Percentiles rank a stretch among this genome's conserved stretches.
phyloP scores from a whole-genome alignment of 2,888 invertebrate species.

The Pyralis farinalis region DNA sequence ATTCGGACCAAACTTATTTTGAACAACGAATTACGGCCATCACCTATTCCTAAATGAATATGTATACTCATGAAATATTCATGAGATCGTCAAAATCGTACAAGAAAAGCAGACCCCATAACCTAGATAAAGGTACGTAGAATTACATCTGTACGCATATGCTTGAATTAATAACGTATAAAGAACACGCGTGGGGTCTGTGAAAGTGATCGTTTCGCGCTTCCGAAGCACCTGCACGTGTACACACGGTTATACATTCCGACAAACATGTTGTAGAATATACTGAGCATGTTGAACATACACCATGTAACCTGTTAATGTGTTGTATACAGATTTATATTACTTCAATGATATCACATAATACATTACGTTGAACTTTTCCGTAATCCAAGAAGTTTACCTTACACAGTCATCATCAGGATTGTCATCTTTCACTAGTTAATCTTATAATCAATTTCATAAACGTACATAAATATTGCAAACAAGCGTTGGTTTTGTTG shows the following conservation, averaged over 20 bases:
- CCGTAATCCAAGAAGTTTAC: too few relatives aligned
- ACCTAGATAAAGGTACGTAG: conserved; percentile 20
- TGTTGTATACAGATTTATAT: too few relatives aligned
- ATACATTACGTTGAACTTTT: too few relatives aligned
- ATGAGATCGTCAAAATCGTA: not conserved
- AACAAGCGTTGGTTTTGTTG: too few relatives aligned
- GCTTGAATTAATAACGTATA: conserved; percentile 17
- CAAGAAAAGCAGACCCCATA: not conserved
- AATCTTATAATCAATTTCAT: too few relatives aligned
- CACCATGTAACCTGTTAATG: too few relatives aligned
- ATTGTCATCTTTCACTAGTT: too few relatives aligned
- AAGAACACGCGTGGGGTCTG: conserved; percentile 16
- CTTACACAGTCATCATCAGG: too few relatives aligned
- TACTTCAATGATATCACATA: too few relatives aligned
- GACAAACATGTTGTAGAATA: not conserved
- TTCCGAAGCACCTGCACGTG: conserved; percentile 24
- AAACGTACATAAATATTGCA: too few relatives aligned
- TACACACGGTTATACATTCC: not conserved
- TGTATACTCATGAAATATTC: not conserved
- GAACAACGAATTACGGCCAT: not conserved
- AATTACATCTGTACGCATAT: conserved; percentile 14
- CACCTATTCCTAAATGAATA: not conserved
- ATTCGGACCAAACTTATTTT: not conserved
- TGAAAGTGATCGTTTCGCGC: conserved; percentile 30
- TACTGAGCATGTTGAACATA: too few relatives aligned